phyloP scores from a whole-genome alignment of 2,113 vertebrate genomes.

The Thalassarche chlororhynchos region DNA sequence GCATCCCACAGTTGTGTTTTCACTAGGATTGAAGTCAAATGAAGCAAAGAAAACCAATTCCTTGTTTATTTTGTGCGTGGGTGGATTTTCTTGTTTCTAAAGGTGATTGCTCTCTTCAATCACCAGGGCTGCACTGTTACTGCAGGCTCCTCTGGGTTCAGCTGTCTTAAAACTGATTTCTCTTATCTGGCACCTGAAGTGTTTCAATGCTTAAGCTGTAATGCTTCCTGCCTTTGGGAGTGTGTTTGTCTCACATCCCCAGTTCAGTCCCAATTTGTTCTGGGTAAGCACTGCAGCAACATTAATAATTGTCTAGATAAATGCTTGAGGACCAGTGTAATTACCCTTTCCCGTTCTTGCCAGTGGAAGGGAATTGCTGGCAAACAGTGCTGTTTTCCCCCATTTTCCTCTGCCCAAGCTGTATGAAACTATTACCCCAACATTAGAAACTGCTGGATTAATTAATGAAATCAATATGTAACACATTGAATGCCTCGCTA shows the following conservation, averaged over 20 bases:
- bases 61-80: fast-evolving
- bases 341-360: neutral
- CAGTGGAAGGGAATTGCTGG: neutral
- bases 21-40: neutral
- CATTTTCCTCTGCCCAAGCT: neutral
- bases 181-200: neutral
- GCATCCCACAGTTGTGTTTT: fast-evolving
- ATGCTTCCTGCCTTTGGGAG: neutral
- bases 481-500: neutral
- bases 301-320: neutral
- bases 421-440: neutral
- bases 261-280: neutral
- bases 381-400: neutral
- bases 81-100: neutral
- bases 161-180: neutral
- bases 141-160: neutral
- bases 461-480: neutral
- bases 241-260: neutral
- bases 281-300: neutral
- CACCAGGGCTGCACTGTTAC: too few species aligned
- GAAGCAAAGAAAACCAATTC: neutral
- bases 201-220: neutral
- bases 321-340: neutral
- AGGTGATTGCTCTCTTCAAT: neutral
- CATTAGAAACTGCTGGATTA: neutral